Base-by-base conservation (phyloP, 37 sponge, comb jelly and placozoan genomes). In the Ianthella basta region DNA sequence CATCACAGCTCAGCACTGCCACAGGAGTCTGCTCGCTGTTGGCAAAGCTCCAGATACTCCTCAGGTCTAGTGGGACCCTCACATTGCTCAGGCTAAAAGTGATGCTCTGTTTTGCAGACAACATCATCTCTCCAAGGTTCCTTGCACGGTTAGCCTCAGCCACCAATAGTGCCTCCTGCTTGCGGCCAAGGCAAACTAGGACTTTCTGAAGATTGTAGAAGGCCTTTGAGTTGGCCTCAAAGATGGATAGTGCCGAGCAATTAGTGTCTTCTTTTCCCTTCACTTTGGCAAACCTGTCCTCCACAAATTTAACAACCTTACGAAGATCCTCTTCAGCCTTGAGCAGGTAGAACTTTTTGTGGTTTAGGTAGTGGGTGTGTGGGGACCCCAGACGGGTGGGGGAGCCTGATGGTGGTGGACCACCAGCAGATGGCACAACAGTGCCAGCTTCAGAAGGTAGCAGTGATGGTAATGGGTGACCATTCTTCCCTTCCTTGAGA, bases 61-160 rank as follows among this genome's bases (percentile, higher is more conserved):
- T 64, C 30, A 86, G 63, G 34, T 30, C 19, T 3, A 88, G 83
- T 19, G 92, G 92, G 59, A 83, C 18, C n/a, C 57, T 57, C 12
- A 91, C 33, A 50, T 13, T 55, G 21, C n/a, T 53, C 35, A 19
- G 74, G n/a, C 18, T n/a, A 19, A 23, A 25, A 18, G 12, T 41
- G 30, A 8, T 10, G 36, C 5, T 4, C 60, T 54, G 55, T 29
- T 69, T 88, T 53, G 70, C 80, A 66, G 84, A 80, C 59, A 88
- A 80, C 83, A 92, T 32, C 15, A 93, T 87, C 65, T 93, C 94
- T 4, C 94, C 91, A 29, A 93, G 91, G 21, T 87, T 78, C 25
- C 94, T 64, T 0, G 91, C 83, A 3, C 94, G 61, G 80, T 84
- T 87, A 57, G 87, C 88, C 78, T 93, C 94, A 44, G 91, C 94